phyloP scores from a whole-genome alignment of 2,797 vertebrate species.

The Sus cebifrons region DNA sequence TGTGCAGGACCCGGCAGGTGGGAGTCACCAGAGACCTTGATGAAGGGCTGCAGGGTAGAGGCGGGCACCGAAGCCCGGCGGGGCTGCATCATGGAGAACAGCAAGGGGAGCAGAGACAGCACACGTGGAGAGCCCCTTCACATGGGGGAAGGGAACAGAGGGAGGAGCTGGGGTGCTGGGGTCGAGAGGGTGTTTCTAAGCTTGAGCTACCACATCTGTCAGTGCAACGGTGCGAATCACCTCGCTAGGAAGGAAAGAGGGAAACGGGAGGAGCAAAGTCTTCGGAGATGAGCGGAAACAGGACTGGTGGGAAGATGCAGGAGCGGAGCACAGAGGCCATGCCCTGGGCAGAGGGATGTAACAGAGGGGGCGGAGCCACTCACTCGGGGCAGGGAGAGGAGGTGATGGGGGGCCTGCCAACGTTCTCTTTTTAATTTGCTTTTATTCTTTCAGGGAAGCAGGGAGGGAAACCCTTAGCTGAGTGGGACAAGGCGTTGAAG shows the following conservation, averaged over 20 bases:
- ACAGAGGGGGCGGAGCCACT: rapidly evolving
- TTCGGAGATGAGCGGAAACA: no score
- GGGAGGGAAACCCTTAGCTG: neutral
- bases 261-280: neutral
- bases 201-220: neutral
- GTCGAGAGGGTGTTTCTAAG: neutral
- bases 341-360: rapidly evolving
- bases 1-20: rapidly evolving
- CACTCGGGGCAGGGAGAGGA: rapidly evolving
- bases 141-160: neutral
- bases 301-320: rapidly evolving
- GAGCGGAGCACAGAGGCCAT: rapidly evolving
- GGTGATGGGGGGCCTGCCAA: neutral
- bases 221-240: no score
- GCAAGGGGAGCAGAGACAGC: rapidly evolving
- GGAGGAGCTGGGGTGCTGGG: no score
- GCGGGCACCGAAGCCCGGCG: neutral
- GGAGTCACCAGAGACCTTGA: neutral
- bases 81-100: neutral
- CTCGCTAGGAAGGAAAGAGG: neutral
- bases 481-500: neutral
- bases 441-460: neutral
- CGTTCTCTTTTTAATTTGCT: neutral
- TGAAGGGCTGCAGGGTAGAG: neutral
- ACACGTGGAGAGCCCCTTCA: rapidly evolving